Base-by-base conservation (phyloP, 1,140 invertebrate genomes). In the Anoplophora glabripennis region DNA sequence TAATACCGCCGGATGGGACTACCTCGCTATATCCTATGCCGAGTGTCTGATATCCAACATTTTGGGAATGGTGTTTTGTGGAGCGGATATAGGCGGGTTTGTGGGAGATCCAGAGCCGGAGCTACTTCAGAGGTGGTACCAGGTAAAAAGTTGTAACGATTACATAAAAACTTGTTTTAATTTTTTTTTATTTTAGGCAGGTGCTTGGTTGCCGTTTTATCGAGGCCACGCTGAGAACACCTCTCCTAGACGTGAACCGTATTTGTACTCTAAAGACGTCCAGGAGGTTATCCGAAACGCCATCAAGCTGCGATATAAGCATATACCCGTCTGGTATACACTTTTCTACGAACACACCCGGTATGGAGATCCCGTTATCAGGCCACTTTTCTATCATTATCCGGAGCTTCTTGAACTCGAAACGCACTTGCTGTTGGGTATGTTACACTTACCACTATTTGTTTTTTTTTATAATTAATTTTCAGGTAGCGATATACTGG, bases 181-280 rank as follows among this genome's bases (percentile, higher is more conserved):
- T n/a, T n/a, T n/a, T n/a, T n/a, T n/a, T n/a, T n/a, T n/a, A n/a
- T n/a, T n/a, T n/a, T n/a, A n/a, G n/a, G n/a, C n/a, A n/a, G n/a
- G n/a, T n/a, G n/a, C n/a, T n/a, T n/a, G n/a, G n/a, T n/a, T n/a
- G n/a, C n/a, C n/a, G n/a, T n/a, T n/a, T n/a, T n/a, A n/a, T n/a
- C n/a, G n/a, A n/a, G n/a, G n/a, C n/a, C n/a, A n/a, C n/a, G n/a
- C n/a, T n/a, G n/a, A n/a, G n/a, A n/a, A n/a, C n/a, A n/a, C n/a
- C n/a, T n/a, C n/a, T n/a, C n/a, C n/a, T n/a, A 83, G 96, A 3
- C 83, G 96, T 33, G 97, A 99, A 76, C 96, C 96, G 0, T 99
- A 93, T 90, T 81, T 98, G 0, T 96, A 90, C 73, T 86, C 89
- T 14, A 83, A 92, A 7, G 79, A 88, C 57, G 88, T 88, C 7